Conservation (phyloP, 2,888 invertebrate species). For the Phorcus lineatus region DNA sequence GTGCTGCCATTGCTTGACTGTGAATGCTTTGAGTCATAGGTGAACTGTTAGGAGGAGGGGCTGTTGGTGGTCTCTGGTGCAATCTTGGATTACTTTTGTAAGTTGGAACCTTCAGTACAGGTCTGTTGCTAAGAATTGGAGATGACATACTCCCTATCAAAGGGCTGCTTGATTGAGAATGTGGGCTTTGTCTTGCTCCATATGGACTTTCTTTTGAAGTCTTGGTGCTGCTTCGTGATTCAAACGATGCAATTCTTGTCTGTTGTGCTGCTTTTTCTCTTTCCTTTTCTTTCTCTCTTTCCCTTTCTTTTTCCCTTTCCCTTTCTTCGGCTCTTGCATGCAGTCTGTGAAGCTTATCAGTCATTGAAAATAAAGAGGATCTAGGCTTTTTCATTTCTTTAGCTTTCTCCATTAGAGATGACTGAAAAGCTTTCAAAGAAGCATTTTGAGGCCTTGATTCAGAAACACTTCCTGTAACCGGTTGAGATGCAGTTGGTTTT, state of each 20-base stretch:
- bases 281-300: too few species aligned
- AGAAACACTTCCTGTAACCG: not conserved
- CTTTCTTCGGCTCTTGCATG: slow-evolving; percentile 12
- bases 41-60: not conserved
- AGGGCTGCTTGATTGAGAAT: not conserved
- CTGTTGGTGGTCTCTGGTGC: not conserved
- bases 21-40: not conserved
- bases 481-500: not conserved
- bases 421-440: too few species aligned
- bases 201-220: not conserved
- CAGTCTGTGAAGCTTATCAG: slow-evolving; percentile 34
- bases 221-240: not conserved
- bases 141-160: not conserved
- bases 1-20: not conserved
- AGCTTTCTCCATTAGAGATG: too few species aligned
- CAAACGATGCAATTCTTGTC: not conserved
- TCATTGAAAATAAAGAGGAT: slow-evolving; percentile 32
- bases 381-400: not conserved
- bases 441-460: not conserved
- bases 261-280: not conserved
- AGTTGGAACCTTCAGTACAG: slow-evolving; percentile 54
- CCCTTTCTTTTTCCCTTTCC: not conserved
- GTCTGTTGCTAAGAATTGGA: slow-evolving; percentile 24
- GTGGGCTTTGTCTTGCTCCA: not conserved
- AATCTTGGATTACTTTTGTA: slow-evolving; percentile 19